Evolutionary conservation across 2,888 invertebrate genomes (phyloP).

Genomic region (Macroteleia sp.): DNA sequence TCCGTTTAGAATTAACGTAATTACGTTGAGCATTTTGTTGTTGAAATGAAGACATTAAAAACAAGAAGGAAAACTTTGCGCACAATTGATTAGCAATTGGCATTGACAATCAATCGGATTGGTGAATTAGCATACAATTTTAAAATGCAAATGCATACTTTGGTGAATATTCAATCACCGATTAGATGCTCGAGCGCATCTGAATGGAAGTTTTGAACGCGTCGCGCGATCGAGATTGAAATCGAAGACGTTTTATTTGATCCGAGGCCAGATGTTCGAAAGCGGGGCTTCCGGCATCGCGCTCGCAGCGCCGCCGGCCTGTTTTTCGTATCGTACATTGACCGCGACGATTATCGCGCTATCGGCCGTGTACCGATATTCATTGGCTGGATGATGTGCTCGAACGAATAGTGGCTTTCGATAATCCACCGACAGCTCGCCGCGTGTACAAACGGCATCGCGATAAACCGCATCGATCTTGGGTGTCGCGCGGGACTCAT

Average conservation of each 20-base stretch:
- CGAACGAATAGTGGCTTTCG: constrained; percentile 26
- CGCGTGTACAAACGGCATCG: constrained; percentile 13
- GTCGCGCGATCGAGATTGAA: constrained; percentile 24
- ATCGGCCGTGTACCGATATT: constrained; percentile 45
- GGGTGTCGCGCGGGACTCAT: constrained; percentile 19
- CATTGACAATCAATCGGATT: constrained; percentile 25
- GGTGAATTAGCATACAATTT: constrained; percentile 20
- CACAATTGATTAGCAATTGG: neutral
- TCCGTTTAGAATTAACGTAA: too few relatives aligned
- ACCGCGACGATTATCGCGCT: constrained; percentile 54
- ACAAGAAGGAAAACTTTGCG: too few relatives aligned
- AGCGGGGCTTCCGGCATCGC: constrained; percentile 52
- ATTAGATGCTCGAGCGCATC: neutral
- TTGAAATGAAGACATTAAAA: too few relatives aligned
- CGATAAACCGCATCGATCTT: constrained; percentile 25
- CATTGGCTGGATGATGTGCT: constrained; percentile 33
- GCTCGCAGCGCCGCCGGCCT: constrained; percentile 25
- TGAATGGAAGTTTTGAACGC: constrained; percentile 8
- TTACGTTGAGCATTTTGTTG: too few relatives aligned
- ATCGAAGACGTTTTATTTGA: constrained; percentile 30
- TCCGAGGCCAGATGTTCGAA: constrained; percentile 47
- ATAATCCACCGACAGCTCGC: constrained; percentile 43
- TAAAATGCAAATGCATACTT: constrained; percentile 19
- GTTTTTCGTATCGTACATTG: constrained; percentile 57
- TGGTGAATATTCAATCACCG: constrained; percentile 4